These are phyloP conservation scores for Leucophenga maculata DNA, from an alignment of 2,888 invertebrate genomes.

Conservation along the genomic window DNA sequence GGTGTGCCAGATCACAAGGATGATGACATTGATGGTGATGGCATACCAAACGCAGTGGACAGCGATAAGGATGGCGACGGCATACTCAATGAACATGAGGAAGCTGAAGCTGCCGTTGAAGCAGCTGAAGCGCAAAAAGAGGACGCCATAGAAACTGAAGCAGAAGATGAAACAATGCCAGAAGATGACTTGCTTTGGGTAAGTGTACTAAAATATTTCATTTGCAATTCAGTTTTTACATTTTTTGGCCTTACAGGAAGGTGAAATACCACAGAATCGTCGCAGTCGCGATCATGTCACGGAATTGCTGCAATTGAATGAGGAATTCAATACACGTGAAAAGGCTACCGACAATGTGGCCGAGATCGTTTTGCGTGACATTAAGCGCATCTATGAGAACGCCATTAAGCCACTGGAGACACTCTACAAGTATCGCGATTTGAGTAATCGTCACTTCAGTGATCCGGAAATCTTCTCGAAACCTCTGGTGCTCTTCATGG, in stretches of 20 bases:
- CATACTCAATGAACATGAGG: conserved; percentile 60
- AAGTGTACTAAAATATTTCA: conserved; percentile 43
- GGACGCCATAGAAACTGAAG: conserved; percentile 49
- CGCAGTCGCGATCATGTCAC: conserved; percentile 86
- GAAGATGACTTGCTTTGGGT: conserved; percentile 79
- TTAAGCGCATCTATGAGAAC: conserved; percentile 88
- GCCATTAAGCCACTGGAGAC: conserved; percentile 92
- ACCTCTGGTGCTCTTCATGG: conserved; percentile 93
- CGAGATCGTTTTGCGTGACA: conserved; percentile 84
- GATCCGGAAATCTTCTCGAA: conserved; percentile 96
- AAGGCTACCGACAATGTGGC: conserved; percentile 81
- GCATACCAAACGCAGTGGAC: conserved; percentile 67
- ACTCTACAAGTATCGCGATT: conserved; percentile 91
- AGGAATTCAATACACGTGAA: conserved; percentile 82
- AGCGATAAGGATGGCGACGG: conserved; percentile 69
- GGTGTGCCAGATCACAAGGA: conserved; percentile 60
- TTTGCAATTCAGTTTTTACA: not conserved
- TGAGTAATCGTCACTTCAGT: conserved; percentile 92
- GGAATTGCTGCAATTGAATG: conserved; percentile 85
- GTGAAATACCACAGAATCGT: conserved; percentile 83
- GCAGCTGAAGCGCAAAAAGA: conserved; percentile 47
- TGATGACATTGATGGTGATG: conserved; percentile 68
- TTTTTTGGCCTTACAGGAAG: conserved; percentile 73
- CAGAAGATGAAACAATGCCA: conserved; percentile 74
- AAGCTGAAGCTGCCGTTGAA: conserved; percentile 59